Evolutionary conservation across 2,797 vertebrate genomes (phyloP), one percentile per base, ranked within the genome.

Genomic region (Hippoglossus hippoglossus): DNA sequence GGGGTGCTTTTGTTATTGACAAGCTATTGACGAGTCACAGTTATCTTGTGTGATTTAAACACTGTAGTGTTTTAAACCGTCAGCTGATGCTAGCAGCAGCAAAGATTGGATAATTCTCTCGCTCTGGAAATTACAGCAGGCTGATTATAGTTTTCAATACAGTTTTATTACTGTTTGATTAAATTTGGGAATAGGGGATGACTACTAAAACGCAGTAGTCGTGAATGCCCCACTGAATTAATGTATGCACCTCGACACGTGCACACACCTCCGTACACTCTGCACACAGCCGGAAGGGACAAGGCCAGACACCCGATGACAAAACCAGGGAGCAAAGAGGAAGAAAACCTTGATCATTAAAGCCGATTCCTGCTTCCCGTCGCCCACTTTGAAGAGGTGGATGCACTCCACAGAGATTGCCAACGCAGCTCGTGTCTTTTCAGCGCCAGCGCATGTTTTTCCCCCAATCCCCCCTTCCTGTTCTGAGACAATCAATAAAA

Each of bases 401-500:
- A 80, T 69, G 71, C 47, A 31, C 61, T 81, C 82, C 55, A 5
- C 49, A 31, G 80, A 77, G 85, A 87, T 75, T 22, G 49, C 65
- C 6, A 71, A 80, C 50, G 47, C 58, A 53, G 64, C 52, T 46
- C 46, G 15, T 64, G 87, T 70, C 67, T 72, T 87, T 80, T 82
- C 73, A 63, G 53, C 15, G 21, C 52, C 36, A 39, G 73, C 60
- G 77, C 76, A 67, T 72, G 74, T 67, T 78, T 86, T 79, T 78
- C 85, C 75, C 82, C 67, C 79, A 49, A 57, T 79, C 87, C 80
- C 83, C 63, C 78, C 51, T 56, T 75, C 18, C 39, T 65, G 71
- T 67, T 66, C 8, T 12, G 79, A 87, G 63, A 64, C 75, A 82
- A 91, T 92, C 89, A 81, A 90, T 92, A 88, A 63, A 90, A 65